Evolutionary conservation across 2,888 invertebrate genomes (phyloP).

Genomic region (Loripinus fragilis): DNA sequence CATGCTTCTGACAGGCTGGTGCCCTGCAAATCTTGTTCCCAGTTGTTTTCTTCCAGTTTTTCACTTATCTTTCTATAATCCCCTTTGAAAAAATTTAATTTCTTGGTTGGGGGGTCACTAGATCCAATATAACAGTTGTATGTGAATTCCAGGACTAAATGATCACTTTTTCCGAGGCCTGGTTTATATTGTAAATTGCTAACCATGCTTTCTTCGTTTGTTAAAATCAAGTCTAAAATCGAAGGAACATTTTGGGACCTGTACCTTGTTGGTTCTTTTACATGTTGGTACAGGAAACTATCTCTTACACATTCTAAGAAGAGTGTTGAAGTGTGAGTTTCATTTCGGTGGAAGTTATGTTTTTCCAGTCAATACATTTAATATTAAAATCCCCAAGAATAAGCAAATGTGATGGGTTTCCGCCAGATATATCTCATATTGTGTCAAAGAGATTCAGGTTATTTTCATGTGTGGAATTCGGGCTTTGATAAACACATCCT

Average conservation of each 20-base stretch:
- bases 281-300: slow-evolving; percentile 16
- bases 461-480: background rate
- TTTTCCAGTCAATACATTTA: background rate
- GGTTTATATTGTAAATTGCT: background rate
- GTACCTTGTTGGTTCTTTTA: slow-evolving; percentile 3
- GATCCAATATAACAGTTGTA: too few species aligned
- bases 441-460: background rate
- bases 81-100: too few species aligned
- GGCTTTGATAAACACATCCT: slow-evolving; percentile 12
- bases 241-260: slow-evolving; percentile 2
- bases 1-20: too few species aligned
- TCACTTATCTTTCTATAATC: too few species aligned
- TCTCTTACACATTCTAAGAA: slow-evolving; percentile 16
- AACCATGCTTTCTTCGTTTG: slow-evolving; percentile 16
- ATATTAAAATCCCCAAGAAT: slow-evolving; percentile 10
- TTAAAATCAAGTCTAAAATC: slow-evolving; percentile 9
- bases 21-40: too few species aligned
- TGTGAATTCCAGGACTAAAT: too few species aligned
- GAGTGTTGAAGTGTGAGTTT: background rate
- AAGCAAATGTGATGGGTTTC: background rate
- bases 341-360: background rate
- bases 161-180: too few species aligned
- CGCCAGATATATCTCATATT: background rate
- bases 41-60: too few species aligned
- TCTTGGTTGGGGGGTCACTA: too few species aligned